phyloP scores from a whole-genome alignment of 2,797 vertebrate genomes.

The Ctenosaura bakeri region DNA sequence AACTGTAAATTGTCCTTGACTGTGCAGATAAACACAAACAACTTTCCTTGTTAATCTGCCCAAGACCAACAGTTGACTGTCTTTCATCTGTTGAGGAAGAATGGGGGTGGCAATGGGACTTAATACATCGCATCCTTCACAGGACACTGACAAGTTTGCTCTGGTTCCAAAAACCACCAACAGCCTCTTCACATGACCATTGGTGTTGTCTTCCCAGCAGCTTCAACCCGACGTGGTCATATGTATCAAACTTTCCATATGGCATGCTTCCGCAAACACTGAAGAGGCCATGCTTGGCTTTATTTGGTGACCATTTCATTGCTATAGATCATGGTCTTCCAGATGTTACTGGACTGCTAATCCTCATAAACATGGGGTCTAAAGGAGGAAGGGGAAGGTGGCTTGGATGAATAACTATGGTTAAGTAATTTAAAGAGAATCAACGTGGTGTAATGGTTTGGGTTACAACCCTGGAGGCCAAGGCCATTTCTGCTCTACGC shows the following conservation, averaged over 20 bases:
- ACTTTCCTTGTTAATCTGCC: constrained; percentile 76
- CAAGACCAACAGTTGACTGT: constrained; percentile 69
- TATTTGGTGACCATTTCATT: neutral
- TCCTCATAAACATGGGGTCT: too few species aligned
- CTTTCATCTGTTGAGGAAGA: constrained; percentile 54
- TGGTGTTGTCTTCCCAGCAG: neutral
- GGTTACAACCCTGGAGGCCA: too few species aligned
- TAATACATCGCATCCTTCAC: constrained; percentile 65
- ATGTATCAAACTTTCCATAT: neutral
- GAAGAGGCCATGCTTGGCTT: neutral
- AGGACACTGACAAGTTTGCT: neutral
- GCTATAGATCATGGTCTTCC: too few species aligned
- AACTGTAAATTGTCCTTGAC: constrained; percentile 82
- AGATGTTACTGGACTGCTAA: too few species aligned
- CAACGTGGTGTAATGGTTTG: too few species aligned
- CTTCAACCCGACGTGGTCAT: neutral
- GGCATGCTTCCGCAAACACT: too few species aligned
- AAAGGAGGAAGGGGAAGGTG: too few species aligned
- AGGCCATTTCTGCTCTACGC: too few species aligned
- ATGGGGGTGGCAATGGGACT: constrained; percentile 60
- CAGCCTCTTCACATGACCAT: neutral
- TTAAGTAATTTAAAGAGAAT: neutral
- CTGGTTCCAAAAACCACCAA: constrained; percentile 31
- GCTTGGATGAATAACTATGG: neutral
- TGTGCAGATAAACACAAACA: constrained; percentile 79